phyloP scores from a whole-genome alignment of 2,888 invertebrate species.

The Pandemis cinnamomeana region DNA sequence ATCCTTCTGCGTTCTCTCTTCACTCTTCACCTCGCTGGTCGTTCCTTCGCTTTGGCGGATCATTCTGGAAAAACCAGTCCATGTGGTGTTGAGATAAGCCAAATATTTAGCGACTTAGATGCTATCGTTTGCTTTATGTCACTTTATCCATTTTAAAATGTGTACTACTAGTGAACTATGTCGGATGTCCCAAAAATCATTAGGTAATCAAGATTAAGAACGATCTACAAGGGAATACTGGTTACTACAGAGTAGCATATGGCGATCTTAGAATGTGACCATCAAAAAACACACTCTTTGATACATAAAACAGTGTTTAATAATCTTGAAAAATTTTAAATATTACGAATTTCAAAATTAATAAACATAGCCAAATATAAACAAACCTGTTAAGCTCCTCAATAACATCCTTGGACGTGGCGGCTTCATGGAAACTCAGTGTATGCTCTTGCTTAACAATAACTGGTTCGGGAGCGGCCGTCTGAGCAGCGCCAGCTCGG shows the following conservation, averaged over 20 bases:
- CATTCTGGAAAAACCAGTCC: slow-evolving; percentile 63
- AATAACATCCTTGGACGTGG: slow-evolving; percentile 90
- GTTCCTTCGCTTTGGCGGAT: slow-evolving; percentile 76
- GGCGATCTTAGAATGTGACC: too few species aligned
- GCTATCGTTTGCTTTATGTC: too few species aligned
- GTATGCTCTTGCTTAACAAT: slow-evolving; percentile 84
- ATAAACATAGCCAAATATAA: neutral
- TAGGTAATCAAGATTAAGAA: too few species aligned
- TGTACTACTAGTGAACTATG: too few species aligned
- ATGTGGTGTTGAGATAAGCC: neutral
- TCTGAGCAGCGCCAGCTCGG: slow-evolving; percentile 54
- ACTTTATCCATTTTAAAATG: too few species aligned
- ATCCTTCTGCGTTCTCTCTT: slow-evolving; percentile 76
- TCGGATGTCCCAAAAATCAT: too few species aligned
- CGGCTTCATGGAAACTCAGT: slow-evolving; percentile 89
- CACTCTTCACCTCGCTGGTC: slow-evolving; percentile 52
- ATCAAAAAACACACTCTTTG: too few species aligned
- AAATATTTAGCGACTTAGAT: too few species aligned
- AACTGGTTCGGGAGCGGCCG: slow-evolving; percentile 62
- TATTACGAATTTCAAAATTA: neutral
- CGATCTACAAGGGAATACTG: too few species aligned
- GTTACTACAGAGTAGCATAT: too few species aligned
- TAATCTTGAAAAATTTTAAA: neutral
- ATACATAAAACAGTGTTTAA: neutral
- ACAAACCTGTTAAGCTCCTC: slow-evolving; percentile 87